A percentile compares a stretch with the other conserved stretches of the same genome.
Evolutionary conservation across 2,888 invertebrate genomes (phyloP).

Genomic region (Spicauda simplicius): DNA sequence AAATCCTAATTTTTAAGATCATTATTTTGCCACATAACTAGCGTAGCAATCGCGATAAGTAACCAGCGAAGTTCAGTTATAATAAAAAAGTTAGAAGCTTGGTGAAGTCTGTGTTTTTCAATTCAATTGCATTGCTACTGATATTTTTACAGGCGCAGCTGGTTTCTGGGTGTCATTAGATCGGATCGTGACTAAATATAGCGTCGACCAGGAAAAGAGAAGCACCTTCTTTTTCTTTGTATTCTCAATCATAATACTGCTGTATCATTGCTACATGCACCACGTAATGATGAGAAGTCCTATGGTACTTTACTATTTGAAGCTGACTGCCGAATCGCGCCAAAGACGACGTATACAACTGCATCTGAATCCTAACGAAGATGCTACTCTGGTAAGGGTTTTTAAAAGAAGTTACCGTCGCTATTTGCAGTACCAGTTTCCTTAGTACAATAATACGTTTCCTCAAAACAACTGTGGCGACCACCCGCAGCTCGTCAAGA

Average conservation of each 20-base stretch:
- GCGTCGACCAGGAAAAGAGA: slow-evolving; percentile 90
- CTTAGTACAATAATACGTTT: too few relatives aligned
- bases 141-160: slow-evolving; percentile 87
- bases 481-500: too few relatives aligned
- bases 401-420: neutral
- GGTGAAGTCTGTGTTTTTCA: neutral
- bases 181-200: slow-evolving; percentile 92
- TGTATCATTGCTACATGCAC: slow-evolving; percentile 91
- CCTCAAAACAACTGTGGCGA: too few relatives aligned
- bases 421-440: too few relatives aligned
- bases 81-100: neutral
- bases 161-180: slow-evolving; percentile 95
- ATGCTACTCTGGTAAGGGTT: slow-evolving; percentile 88
- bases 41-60: too few relatives aligned
- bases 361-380: slow-evolving; percentile 93
- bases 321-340: slow-evolving; percentile 89
- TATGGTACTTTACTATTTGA: slow-evolving; percentile 93
- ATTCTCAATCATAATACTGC: slow-evolving; percentile 90
- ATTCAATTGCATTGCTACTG: slow-evolving; percentile 11
- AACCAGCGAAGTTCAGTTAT: too few relatives aligned
- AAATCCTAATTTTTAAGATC: too few relatives aligned
- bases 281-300: slow-evolving; percentile 91
- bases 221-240: slow-evolving; percentile 95
- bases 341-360: slow-evolving; percentile 91
- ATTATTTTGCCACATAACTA: too few relatives aligned